These are phyloP conservation scores for Phytoseiulus persimilis DNA, from an alignment of 2,888 invertebrate species.

Conservation along the genomic window DNA sequence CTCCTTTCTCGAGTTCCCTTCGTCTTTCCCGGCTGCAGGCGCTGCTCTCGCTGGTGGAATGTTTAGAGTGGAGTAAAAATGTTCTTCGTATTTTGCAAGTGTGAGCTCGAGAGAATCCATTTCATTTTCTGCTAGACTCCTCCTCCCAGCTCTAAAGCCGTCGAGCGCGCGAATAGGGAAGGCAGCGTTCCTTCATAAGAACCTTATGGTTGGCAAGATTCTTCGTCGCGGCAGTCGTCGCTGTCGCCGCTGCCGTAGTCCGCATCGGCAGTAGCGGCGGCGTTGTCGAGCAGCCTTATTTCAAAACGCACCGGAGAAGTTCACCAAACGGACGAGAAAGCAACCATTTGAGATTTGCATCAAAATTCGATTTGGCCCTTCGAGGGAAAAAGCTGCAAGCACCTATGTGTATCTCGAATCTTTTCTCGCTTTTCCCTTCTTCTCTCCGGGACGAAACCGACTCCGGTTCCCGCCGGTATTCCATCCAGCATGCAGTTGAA, in stretches of 20 bases:
- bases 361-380: conserved; percentile 37
- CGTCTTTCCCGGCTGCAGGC: neutral
- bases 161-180: neutral
- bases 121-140: neutral
- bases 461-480: neutral
- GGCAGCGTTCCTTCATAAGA: neutral
- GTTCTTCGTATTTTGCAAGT: neutral
- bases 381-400: neutral
- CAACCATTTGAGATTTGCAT: conserved; percentile 31
- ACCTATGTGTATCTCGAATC: neutral
- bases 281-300: neutral
- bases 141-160: neutral
- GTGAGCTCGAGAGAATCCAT: neutral
- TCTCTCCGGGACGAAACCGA: neutral
- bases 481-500: neutral
- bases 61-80: neutral
- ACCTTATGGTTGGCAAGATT: neutral
- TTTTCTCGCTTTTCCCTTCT: neutral
- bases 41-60: neutral
- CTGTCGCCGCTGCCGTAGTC: neutral
- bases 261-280: neutral
- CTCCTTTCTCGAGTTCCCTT: neutral
- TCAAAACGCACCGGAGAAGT: neutral
- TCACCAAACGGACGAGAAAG: conserved; percentile 5
- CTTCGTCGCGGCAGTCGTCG: neutral